Evolutionary conservation across 1,140 invertebrate genomes (phyloP).

Genomic region (Lutraria rhynchaena): DNA sequence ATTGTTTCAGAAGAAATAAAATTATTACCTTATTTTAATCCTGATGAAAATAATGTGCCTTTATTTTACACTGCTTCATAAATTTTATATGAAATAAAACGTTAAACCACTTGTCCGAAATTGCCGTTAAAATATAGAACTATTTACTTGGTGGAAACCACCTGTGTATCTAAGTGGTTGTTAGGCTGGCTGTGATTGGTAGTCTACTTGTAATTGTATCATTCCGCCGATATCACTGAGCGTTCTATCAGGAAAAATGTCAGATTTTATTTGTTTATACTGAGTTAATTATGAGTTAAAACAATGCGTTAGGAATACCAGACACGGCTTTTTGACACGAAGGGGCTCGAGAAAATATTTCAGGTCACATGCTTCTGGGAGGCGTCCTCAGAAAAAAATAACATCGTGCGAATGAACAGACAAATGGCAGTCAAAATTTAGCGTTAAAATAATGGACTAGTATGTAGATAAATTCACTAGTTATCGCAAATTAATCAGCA

Average conservation of each 20-base stretch:
- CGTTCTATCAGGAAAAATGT: conserved; percentile 45
- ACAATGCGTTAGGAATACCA: conserved; percentile 54
- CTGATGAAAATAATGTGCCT: too few relatives aligned
- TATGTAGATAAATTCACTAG: too few relatives aligned
- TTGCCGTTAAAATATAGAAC: conserved; percentile 12
- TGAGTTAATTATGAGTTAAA: conserved; percentile 53
- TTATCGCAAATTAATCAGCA: too few relatives aligned
- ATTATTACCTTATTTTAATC: too few relatives aligned
- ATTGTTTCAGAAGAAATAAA: too few relatives aligned
- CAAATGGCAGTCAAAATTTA: too few relatives aligned
- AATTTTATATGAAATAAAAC: too few relatives aligned
- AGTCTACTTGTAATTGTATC: conserved; percentile 32
- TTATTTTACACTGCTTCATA: too few relatives aligned
- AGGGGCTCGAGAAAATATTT: conserved; percentile 16
- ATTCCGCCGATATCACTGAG: conserved; percentile 36
- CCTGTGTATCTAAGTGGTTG: conserved; percentile 44
- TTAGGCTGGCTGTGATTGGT: conserved; percentile 49
- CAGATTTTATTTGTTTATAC: conserved; percentile 59
- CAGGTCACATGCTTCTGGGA: conserved; percentile 9
- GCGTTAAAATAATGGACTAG: too few relatives aligned
- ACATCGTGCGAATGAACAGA: too few relatives aligned
- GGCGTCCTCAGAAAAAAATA: not conserved
- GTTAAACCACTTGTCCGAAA: conserved; percentile 25
- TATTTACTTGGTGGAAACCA: conserved; percentile 47
- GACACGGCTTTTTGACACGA: conserved; percentile 35